A percentile compares a stretch with the other conserved stretches of the same genome.
Conservation (phyloP, 2,888 invertebrate genomes). For the Tachina fera region DNA sequence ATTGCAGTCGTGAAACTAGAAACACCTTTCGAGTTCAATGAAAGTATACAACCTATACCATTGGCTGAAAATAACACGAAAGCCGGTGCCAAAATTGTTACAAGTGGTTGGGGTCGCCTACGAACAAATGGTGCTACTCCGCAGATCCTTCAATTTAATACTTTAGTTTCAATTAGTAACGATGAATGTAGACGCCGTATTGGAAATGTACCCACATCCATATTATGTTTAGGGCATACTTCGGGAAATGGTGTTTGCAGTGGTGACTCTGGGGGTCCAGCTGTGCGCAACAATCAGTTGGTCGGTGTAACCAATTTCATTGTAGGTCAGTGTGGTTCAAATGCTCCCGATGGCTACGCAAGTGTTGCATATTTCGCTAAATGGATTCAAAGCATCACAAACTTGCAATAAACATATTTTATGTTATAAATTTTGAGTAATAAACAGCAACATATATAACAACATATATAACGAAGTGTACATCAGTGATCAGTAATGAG, state of each 20-base stretch:
- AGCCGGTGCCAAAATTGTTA: conserved; percentile 71
- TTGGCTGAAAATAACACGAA: conserved; percentile 75
- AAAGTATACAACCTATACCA: conserved; percentile 74
- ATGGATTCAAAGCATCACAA: conserved; percentile 73
- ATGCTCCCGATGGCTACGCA: conserved; percentile 80
- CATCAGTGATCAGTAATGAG: no score
- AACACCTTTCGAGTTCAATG: conserved; percentile 67
- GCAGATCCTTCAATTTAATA: conserved; percentile 75
- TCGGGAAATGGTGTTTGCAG: conserved; percentile 77
- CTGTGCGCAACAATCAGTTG: conserved; percentile 75
- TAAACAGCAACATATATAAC: not conserved
- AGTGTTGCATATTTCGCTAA: conserved; percentile 72
- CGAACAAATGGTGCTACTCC: conserved; percentile 75
- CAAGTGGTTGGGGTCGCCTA: conserved; percentile 80
- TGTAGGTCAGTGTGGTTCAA: conserved; percentile 76
- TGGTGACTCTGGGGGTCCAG: conserved; percentile 82
- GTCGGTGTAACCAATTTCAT: conserved; percentile 80
- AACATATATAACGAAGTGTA: no score
- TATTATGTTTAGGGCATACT: conserved; percentile 77
- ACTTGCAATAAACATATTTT: conserved; percentile 34
- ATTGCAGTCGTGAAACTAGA: conserved; percentile 78
- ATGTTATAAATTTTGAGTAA: not conserved
- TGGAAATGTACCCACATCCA: conserved; percentile 72
- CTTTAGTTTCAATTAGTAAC: conserved; percentile 73
- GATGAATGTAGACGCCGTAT: conserved; percentile 73